A percentile compares a stretch with the other conserved stretches of the same genome.
phyloP scores from a whole-genome alignment of 2,888 invertebrate species.

The Dorcus parallelipipedus region DNA sequence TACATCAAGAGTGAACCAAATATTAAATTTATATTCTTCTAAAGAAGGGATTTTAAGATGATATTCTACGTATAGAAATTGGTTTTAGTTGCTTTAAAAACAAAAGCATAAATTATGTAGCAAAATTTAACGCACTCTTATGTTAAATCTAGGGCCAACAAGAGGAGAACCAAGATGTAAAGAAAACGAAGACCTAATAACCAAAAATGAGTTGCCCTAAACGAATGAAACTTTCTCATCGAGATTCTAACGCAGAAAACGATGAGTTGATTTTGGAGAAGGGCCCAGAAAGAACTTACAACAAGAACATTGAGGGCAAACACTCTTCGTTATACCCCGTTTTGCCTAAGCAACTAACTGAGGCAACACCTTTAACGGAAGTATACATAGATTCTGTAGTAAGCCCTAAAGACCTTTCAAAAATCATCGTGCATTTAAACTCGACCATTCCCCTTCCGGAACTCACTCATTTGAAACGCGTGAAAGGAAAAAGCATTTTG shows the following conservation, averaged over 20 bases:
- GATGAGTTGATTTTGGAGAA: no score
- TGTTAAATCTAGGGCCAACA: slow-evolving; percentile 5
- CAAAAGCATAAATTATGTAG: no score
- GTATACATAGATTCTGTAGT: slow-evolving; percentile 61
- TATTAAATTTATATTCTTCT: no score
- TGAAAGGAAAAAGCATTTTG: slow-evolving; percentile 59
- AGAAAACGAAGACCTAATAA: no score
- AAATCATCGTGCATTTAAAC: slow-evolving; percentile 58
- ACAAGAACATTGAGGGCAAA: not conserved
- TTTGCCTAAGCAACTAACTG: slow-evolving; percentile 53
- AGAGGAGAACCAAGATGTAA: not conserved
- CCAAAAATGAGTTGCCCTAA: slow-evolving; percentile 12
- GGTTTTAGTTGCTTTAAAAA: no score
- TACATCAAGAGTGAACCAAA: no score
- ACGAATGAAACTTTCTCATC: slow-evolving; percentile 18
- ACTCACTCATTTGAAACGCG: slow-evolving; percentile 71
- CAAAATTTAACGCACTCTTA: slow-evolving; percentile 3
- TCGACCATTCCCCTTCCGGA: slow-evolving; percentile 58
- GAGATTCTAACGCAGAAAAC: not conserved
- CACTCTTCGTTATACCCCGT: slow-evolving; percentile 45
- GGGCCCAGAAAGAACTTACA: no score
- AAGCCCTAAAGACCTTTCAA: slow-evolving; percentile 61
- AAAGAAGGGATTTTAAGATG: no score
- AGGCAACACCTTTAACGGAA: slow-evolving; percentile 52
- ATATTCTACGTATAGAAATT: no score